Evolutionary conservation across 2,797 vertebrate species (phyloP).

Genomic region (Rhinichthys osculus): DNA sequence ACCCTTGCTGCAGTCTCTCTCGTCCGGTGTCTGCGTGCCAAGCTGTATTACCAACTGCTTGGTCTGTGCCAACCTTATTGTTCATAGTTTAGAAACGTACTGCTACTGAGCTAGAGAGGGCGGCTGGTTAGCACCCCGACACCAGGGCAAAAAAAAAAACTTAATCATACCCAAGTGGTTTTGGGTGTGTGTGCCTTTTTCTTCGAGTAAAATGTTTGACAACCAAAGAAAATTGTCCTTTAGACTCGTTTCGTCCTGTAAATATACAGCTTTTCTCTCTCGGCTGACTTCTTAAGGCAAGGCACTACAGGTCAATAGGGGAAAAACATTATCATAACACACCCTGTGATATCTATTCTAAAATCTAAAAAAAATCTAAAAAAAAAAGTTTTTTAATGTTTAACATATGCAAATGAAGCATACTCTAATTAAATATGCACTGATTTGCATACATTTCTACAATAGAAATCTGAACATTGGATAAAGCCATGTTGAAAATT

Average conservation of each 20-base stretch:
- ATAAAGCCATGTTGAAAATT: neutral
- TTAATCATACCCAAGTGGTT: neutral
- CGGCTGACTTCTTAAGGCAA: neutral
- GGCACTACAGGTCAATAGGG: neutral
- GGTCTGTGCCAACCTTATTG: slow-evolving; percentile 99
- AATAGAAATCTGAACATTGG: neutral
- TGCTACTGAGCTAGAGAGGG: slow-evolving; percentile 80
- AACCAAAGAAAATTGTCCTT: neutral
- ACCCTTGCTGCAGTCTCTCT: slow-evolving; percentile 99
- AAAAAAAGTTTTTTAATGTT: no score
- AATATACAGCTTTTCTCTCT: neutral
- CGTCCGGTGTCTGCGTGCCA: slow-evolving; percentile 99
- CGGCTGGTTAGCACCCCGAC: slow-evolving; percentile 85
- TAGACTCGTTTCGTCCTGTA: neutral
- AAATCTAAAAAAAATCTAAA: no score
- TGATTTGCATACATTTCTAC: neutral
- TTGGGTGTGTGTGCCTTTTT: neutral
- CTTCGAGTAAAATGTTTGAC: neutral
- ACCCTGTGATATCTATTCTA: no score
- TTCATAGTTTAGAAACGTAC: slow-evolving; percentile 96
- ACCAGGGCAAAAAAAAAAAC: slow-evolving; percentile 61
- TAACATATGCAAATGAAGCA: neutral
- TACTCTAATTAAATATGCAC: neutral
- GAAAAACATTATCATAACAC: no score
- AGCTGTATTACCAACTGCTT: slow-evolving; percentile 99